Evolutionary conservation across 2,888 invertebrate species (phyloP).

Genomic region (Papilio gigon): DNA sequence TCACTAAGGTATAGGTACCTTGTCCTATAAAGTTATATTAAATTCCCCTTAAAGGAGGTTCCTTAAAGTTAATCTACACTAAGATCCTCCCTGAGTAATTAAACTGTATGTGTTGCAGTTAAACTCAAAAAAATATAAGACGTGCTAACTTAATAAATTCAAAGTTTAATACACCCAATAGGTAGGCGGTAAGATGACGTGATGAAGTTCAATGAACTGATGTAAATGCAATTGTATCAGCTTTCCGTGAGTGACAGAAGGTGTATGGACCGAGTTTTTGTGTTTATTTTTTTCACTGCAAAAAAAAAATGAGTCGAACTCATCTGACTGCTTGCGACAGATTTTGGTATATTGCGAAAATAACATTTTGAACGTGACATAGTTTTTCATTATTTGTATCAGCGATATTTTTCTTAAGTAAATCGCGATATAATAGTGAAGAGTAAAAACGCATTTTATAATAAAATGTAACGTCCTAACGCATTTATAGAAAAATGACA

Average conservation of each 20-base stretch:
- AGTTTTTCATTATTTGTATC: background rate
- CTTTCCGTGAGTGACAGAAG: slow-evolving; percentile 24
- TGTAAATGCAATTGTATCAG: slow-evolving; percentile 21
- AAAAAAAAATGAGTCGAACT: background rate
- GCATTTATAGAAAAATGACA: background rate
- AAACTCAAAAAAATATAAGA: background rate
- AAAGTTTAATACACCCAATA: background rate
- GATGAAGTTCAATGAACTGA: slow-evolving; percentile 32
- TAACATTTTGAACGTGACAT: background rate
- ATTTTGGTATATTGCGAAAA: background rate
- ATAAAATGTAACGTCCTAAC: background rate
- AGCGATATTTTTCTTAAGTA: background rate
- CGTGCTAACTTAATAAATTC: background rate
- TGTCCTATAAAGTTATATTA: no score
- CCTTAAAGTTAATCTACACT: no score
- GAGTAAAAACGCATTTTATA: background rate
- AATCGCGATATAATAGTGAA: background rate
- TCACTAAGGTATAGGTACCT: no score
- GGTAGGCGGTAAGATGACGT: slow-evolving; percentile 10
- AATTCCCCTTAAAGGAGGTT: no score
- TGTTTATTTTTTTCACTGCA: background rate
- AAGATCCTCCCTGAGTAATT: no score
- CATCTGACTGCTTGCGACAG: background rate
- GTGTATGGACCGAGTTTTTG: slow-evolving; percentile 12
- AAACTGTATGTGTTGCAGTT: no score